These are phyloP conservation scores for Aldabrachelys gigantea DNA, from an alignment of 2,113 vertebrate species.

Conservation along the genomic window DNA sequence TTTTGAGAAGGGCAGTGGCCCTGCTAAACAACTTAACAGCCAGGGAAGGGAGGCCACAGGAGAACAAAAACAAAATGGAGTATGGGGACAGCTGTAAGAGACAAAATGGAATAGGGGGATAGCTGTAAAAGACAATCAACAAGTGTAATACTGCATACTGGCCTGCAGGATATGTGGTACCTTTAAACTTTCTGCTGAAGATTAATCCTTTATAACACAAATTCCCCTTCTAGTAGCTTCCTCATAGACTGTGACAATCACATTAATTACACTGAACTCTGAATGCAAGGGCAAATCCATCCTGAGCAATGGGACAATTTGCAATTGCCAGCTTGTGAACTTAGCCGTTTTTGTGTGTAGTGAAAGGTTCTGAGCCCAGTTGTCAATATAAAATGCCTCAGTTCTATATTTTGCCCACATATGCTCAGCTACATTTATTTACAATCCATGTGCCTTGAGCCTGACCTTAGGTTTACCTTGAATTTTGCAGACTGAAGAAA, in stretches of 20 bases:
- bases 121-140: no score
- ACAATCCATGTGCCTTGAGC: not conserved
- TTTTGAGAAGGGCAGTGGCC: no score
- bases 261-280: not conserved
- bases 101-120: no score
- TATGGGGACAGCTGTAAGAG: no score
- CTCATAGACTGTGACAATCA: not conserved
- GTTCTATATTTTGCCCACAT: not conserved
- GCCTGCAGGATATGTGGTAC: not conserved
- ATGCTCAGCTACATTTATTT: not conserved
- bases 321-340: not conserved
- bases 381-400: not conserved
- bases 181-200: not conserved
- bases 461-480: not conserved
- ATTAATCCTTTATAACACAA: not conserved
- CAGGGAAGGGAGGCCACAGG: no score
- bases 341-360: not conserved
- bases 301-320: not conserved
- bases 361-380: not conserved
- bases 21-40: no score
- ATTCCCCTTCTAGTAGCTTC: not conserved
- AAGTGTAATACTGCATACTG: not conserved
- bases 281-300: not conserved
- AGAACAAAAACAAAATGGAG: no score
- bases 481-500: not conserved